phyloP scores from a whole-genome alignment of 2,888 invertebrate species.

The Morpho helenor region DNA sequence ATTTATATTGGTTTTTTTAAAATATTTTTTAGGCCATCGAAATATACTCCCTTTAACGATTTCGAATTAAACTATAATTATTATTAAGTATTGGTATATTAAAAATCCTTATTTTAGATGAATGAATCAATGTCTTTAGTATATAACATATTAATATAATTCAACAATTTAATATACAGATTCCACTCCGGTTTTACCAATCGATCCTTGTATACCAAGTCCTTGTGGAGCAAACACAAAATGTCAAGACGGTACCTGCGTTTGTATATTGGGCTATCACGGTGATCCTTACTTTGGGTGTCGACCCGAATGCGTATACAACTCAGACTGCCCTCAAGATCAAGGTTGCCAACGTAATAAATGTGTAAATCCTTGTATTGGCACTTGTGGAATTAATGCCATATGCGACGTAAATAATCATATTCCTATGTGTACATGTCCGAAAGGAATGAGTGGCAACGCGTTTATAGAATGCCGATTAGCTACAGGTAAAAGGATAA shows the following conservation, averaged over 20 bases:
- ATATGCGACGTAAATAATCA: slow-evolving; percentile 86
- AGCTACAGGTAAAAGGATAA: no score
- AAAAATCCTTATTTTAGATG: background rate
- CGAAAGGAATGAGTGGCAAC: slow-evolving; percentile 82
- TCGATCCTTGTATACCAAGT: slow-evolving; percentile 80
- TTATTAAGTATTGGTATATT: no score
- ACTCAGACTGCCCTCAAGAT: slow-evolving; percentile 86
- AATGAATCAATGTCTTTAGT: no score
- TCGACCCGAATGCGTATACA: slow-evolving; percentile 86
- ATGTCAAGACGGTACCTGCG: slow-evolving; percentile 76
- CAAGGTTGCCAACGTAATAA: slow-evolving; percentile 86
- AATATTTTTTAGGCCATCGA: no score
- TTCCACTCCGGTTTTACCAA: slow-evolving; percentile 29
- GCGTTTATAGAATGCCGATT: slow-evolving; percentile 67
- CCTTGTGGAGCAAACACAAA: slow-evolving; percentile 83
- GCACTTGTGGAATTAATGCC: slow-evolving; percentile 87
- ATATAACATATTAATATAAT: background rate
- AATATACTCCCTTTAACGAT: no score
- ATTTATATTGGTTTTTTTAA: no score
- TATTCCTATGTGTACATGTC: slow-evolving; percentile 84
- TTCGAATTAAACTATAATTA: no score
- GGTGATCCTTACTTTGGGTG: slow-evolving; percentile 84
- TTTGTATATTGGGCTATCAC: slow-evolving; percentile 81
- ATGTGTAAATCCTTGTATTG: slow-evolving; percentile 88
- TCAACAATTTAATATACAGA: slow-evolving; percentile 38